Percentiles rank a stretch among this genome's conserved stretches.
These are phyloP conservation scores for Zele albiditarsus DNA, from an alignment of 2,888 invertebrate species.

Conservation along the genomic window DNA sequence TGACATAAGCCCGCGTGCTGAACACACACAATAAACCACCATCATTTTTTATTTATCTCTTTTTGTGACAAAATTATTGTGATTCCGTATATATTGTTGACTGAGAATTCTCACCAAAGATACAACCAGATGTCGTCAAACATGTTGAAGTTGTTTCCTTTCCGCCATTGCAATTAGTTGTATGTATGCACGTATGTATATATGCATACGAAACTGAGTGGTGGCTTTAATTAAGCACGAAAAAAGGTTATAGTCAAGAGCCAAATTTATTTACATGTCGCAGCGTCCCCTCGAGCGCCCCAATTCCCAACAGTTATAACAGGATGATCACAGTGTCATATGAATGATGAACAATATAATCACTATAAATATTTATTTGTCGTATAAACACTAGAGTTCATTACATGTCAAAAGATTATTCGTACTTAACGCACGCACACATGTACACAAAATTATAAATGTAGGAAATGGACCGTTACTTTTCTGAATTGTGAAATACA, in stretches of 20 bases:
- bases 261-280: background rate
- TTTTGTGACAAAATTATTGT: background rate
- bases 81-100: background rate
- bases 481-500: slow-evolving; percentile 23
- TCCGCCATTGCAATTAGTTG: background rate
- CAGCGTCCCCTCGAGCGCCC: background rate
- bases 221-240: slow-evolving; percentile 49
- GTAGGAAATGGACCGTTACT: slow-evolving; percentile 17
- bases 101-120: background rate
- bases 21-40: background rate
- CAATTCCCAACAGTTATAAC: slow-evolving; percentile 4
- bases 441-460: background rate
- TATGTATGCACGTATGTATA: background rate
- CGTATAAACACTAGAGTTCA: background rate
- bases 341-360: background rate
- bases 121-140: background rate
- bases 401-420: background rate
- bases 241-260: slow-evolving; percentile 41
- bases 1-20: background rate
- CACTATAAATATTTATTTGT: background rate
- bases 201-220: slow-evolving; percentile 2
- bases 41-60: slow-evolving; percentile 13
- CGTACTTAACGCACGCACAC: background rate
- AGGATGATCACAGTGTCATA: background rate
- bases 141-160: background rate